Evolutionary conservation across 2,797 vertebrate species (phyloP), one percentile per base, ranked within the genome.

Genomic region (Eulemur rubriventer): DNA sequence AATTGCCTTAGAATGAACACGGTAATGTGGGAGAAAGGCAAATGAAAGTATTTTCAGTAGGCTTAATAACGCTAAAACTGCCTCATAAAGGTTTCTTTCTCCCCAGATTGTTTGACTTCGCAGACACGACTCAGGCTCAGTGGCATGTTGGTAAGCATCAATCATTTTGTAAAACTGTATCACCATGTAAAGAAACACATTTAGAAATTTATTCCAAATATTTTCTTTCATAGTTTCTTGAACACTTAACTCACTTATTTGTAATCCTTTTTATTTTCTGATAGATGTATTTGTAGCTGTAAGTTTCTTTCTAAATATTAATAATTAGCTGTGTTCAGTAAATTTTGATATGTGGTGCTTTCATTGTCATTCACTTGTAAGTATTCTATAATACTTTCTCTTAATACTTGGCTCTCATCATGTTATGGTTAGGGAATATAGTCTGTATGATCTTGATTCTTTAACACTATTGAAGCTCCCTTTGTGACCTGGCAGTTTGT

Each of bases 81-180:
- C 65, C 61, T 97, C 57, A 63, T 63, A 26, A 87, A 72, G 55
- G 82, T 81, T 76, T 24, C 65, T 96, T 96, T 96, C 41, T 41
- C 98, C 92, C 96, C 98, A 99, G 99, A 99, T 98, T 99, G 99
- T 96, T 98, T 99, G 98, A 98, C 99, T 95, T 98, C 99, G 73
- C 98, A 98, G 97, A 99, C 99, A 6, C 99, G 99, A 94, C 99
- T 99, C 97, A 99, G 99, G 96, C 96, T 99, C 69, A 99, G 99
- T n/a, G 99, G 99, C 96, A 99, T 99, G 99, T 98, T 99, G 99
- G 99, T 99, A 98, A 99, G 99, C 81, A 97, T 55, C 6, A 6
- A 78, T 97, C 43, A 12, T 91, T 98, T 97, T 96, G 41, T 81
- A 91, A 93, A 95, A 65, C 65, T 94, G 6, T 28, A 59, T 82